Percentiles rank a stretch among this genome's conserved stretches.
Conservation (phyloP, 2,797 vertebrate species). For the Mormyrops attenuatus region DNA sequence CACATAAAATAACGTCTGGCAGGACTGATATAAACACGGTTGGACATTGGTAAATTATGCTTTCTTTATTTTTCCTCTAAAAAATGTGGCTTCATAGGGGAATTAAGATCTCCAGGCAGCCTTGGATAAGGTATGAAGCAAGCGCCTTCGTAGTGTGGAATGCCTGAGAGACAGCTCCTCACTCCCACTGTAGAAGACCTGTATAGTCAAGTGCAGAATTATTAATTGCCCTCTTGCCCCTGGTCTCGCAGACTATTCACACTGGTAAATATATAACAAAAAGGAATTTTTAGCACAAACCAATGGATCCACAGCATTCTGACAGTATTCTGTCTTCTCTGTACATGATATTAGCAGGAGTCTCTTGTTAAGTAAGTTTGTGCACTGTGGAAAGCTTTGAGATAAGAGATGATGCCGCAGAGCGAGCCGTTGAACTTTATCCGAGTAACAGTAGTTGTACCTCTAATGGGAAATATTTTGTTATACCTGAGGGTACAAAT, state of each 20-base stretch:
- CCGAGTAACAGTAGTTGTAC: background rate
- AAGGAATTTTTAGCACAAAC: slow-evolving; percentile 69
- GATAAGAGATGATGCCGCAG: background rate
- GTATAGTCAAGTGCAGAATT: background rate
- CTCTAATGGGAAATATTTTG: background rate
- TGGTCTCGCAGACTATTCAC: slow-evolving; percentile 46
- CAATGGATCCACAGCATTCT: slow-evolving; percentile 58
- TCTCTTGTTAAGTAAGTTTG: background rate
- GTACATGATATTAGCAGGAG: background rate
- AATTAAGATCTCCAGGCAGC: background rate
- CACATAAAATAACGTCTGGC: background rate
- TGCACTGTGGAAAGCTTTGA: background rate
- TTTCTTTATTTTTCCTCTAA: background rate
- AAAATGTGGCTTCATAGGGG: background rate
- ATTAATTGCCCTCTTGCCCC: background rate
- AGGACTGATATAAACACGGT: background rate
- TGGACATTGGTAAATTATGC: background rate
- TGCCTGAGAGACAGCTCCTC: background rate
- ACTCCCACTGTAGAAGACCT: background rate
- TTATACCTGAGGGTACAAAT: background rate
- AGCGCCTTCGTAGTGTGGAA: background rate
- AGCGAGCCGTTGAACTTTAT: background rate
- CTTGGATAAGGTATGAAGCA: background rate
- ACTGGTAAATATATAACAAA: slow-evolving; percentile 59
- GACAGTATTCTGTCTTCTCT: background rate